Percentiles rank a stretch among this genome's conserved stretches.
Conservation (phyloP, 1,140 invertebrate species). For the Ceratoteleas bidentatus region DNA sequence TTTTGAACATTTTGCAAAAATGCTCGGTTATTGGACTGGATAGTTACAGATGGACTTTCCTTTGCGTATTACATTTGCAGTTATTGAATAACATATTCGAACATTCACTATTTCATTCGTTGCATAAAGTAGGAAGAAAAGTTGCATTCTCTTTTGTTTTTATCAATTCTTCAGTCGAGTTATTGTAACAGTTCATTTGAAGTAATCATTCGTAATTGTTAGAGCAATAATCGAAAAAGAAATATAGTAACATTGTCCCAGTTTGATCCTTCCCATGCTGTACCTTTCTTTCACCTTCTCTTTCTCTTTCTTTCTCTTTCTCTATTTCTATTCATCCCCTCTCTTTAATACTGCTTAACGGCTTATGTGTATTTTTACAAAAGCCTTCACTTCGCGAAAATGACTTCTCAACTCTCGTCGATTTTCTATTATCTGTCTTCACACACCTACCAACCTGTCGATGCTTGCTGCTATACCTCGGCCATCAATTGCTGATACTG, state of each 20-base stretch:
- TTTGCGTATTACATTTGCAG: no score
- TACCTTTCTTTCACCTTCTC: conserved; percentile 50
- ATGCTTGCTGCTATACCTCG: conserved; percentile 81
- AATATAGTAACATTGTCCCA: conserved; percentile 21
- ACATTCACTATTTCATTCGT: no score
- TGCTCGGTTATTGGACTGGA: no score
- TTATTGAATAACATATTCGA: no score
- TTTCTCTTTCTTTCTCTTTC: conserved; percentile 47
- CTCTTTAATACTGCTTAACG: conserved; percentile 66
- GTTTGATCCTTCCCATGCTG: conserved; percentile 48
- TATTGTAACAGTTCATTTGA: conserved; percentile 16
- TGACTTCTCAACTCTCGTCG: conserved; percentile 58
- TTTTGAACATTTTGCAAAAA: no score
- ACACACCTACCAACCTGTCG: conserved; percentile 76
- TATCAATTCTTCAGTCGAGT: conserved; percentile 8
- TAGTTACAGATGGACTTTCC: no score
- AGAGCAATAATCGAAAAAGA: background rate
- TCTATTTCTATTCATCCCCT: conserved; percentile 55
- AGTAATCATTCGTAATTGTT: background rate
- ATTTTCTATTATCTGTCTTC: conserved; percentile 69
- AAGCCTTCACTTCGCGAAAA: conserved; percentile 68
- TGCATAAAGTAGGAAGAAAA: background rate
- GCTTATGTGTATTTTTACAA: conserved; percentile 68
- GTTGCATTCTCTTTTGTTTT: background rate
- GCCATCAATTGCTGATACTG: conserved; percentile 78